Percentiles rank a stretch among this genome's conserved stretches.
These are phyloP conservation scores for Protomyctophum bolini DNA, from an alignment of 2,113 vertebrate species.

Conservation along the genomic window DNA sequence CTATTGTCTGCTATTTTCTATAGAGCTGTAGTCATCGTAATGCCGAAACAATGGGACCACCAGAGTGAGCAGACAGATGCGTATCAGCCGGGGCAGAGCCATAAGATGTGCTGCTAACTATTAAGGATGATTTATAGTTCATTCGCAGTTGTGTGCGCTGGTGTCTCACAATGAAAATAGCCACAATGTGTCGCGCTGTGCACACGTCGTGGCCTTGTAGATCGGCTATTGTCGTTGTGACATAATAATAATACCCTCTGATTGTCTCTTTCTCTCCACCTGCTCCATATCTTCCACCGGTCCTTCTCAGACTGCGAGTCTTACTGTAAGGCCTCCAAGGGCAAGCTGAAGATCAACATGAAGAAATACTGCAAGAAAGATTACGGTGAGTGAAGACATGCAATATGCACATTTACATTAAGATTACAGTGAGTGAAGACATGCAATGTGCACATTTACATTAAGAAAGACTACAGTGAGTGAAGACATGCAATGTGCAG, in stretches of 20 bases:
- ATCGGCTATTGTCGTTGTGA: too few relatives aligned
- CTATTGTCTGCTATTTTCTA: constrained; percentile 51
- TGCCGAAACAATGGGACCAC: constrained; percentile 61
- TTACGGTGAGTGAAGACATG: constrained; percentile 86
- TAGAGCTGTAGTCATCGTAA: constrained; percentile 52
- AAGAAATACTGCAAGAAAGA: constrained; percentile 99
- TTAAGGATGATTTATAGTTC: constrained; percentile 71
- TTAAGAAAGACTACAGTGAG: too few relatives aligned
- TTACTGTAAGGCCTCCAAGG: constrained; percentile 98
- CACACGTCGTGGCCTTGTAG: too few relatives aligned
- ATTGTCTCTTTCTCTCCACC: constrained; percentile 7
- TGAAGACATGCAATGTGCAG: too few relatives aligned
- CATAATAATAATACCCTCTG: neutral
- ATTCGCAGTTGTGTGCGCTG: constrained; percentile 10
- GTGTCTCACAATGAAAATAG: too few relatives aligned
- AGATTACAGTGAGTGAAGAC: too few relatives aligned
- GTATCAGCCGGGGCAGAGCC: constrained; percentile 60
- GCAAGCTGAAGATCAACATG: constrained; percentile 99
- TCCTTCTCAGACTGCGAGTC: constrained; percentile 88
- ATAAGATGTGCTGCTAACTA: constrained; percentile 48
- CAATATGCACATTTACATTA: too few relatives aligned
- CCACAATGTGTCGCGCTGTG: too few relatives aligned
- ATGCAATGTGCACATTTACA: too few relatives aligned
- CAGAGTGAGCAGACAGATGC: too few relatives aligned
- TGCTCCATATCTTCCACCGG: neutral